Conservation (phyloP, 1,140 invertebrate genomes). For the Armadillidium nasatum region DNA sequence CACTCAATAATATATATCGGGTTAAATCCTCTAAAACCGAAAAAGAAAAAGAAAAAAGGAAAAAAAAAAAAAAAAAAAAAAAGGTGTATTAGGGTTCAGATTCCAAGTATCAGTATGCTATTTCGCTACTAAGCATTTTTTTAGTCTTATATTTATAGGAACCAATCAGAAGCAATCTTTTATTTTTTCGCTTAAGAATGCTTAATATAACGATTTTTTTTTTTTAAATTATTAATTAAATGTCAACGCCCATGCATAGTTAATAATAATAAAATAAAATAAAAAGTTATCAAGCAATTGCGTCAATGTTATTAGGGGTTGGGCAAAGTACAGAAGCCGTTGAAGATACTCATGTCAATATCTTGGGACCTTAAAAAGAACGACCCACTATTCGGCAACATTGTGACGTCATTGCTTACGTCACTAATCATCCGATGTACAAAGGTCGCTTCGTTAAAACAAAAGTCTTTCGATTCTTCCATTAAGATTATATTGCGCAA, state of each 20-base stretch:
- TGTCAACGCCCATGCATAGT: neutral
- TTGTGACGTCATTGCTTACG: neutral
- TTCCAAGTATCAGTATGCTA: no score
- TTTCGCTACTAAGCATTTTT: no score
- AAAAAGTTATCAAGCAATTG: neutral
- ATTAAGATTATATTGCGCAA: neutral
- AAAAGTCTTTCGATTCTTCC: constrained; percentile 3
- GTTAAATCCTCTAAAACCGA: no score
- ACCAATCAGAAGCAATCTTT: no score
- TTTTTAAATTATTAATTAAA: neutral
- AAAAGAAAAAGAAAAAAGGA: neutral
- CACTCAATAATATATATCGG: no score
- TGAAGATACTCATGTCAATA: neutral
- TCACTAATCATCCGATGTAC: neutral
- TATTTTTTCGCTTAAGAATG: neutral
- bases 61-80: constrained; percentile 1
- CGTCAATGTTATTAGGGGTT: no score
- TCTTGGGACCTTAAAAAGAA: neutral
- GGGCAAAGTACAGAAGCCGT: neutral
- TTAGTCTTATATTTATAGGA: no score
- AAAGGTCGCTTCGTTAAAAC: neutral
- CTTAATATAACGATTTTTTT: neutral
- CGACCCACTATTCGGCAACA: neutral
- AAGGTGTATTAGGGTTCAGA: no score
- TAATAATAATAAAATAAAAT: neutral